Evolutionary conservation across 2,113 vertebrate species (phyloP), one percentile per base, ranked within the genome.

Genomic region (Cyanoramphus novaezelandiae): DNA sequence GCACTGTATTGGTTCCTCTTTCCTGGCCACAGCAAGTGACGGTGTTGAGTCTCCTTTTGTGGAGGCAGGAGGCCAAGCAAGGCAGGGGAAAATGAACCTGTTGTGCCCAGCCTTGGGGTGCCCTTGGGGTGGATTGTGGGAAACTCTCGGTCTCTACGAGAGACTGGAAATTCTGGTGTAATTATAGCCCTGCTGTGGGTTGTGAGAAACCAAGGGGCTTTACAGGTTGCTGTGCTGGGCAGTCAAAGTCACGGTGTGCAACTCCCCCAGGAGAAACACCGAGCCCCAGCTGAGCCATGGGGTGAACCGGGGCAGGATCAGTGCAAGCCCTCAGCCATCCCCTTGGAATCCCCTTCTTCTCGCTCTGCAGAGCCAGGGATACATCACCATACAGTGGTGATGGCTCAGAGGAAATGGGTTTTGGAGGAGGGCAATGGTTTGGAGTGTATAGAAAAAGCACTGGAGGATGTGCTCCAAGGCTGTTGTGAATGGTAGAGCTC

Each of bases 151-250:
- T 89, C 65, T 97, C 9, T 4, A 39, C 31, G 3, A 95, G 87
- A 50, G 68, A 3, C 92, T 96, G 96, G 95, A 97, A 97, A 97
- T 89, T 96, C 92, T 96, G 91, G 60, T 90, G 13, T 72, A 96
- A 96, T 95, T 95, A 95, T 96, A 97, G 50, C 62, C 49, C 47
- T 0, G 23, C 68, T 1, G 92, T 97, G 96, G 97, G 95, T 92
- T 97, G 95, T 95, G 96, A 80, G 92, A 97, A 97, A 95, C 84
- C 2, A 11, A 80, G 91, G 89, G 96, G 95, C 93, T 97, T 97
- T 96, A 97, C 96, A 71, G 84, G 70, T 91, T 53, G 67, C 70
- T 1, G 12, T 28, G 82, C 70, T 0, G 14, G 87, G 74, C 25
- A 31, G 52, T 57, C 68, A 59, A 15, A 89, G 86, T 90, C 94